Conservation (phyloP, 2,797 vertebrate genomes). For the Dallia pectoralis region DNA sequence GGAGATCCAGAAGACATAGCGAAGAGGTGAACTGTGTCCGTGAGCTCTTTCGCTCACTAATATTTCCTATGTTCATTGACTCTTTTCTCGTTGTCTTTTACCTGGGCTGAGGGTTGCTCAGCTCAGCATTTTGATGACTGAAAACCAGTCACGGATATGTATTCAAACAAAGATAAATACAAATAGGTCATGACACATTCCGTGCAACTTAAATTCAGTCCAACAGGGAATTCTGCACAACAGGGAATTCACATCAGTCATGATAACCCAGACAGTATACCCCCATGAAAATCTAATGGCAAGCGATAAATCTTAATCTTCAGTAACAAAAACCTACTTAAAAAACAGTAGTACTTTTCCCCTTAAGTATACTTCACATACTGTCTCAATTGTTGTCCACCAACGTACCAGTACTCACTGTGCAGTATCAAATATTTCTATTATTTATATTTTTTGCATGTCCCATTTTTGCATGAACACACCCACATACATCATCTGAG, state of each 20-base stretch:
- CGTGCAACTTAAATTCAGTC: conserved; percentile 4
- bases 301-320: not conserved
- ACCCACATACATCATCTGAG: not conserved
- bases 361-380: conserved; percentile 17
- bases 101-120: conserved; percentile 21
- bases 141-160: conserved; percentile 30
- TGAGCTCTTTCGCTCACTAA: not conserved
- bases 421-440: not conserved
- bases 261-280: conserved; percentile 28
- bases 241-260: conserved; percentile 42
- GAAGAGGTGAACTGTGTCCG: not conserved
- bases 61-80: conserved; percentile 8
- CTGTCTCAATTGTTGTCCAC: not conserved
- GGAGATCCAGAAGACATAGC: conserved; percentile 4
- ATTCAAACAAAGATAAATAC: conserved; percentile 38
- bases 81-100: conserved; percentile 19
- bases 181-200: conserved; percentile 28
- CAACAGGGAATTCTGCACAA: conserved; percentile 25
- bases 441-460: not conserved
- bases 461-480: not conserved
- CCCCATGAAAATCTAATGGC: not conserved
- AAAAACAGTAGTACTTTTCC: conserved; percentile 14
- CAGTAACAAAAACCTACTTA: conserved; percentile 22
- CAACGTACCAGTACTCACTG: not conserved
- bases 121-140: conserved; percentile 17